Base-by-base conservation (phyloP, 2,797 vertebrate species). In the Microctenopoma stevenorrisi region DNA sequence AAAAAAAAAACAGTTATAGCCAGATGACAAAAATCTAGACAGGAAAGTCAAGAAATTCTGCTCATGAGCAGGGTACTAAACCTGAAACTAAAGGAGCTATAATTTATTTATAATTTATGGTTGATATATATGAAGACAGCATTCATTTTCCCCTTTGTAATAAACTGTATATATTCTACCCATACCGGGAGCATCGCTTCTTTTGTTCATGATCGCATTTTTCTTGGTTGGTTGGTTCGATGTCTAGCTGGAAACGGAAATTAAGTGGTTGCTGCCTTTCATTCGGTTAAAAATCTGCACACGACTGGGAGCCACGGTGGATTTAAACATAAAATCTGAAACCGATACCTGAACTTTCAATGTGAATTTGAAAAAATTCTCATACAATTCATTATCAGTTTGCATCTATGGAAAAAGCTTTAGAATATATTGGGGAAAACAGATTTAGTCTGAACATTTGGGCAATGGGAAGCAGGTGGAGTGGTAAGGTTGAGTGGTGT, bases 391-490 rank as follows among this genome's bases (percentile, higher is more conserved):
- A 37, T 61, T 72, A 64, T 69, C 54, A 51, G 67, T 82, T 76
- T 72, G 73, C 50, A 40, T 74, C 78, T 72, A 64, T 81, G 76
- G 79, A 84, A 81, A 80, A 89, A 82, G 82, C 89, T 68, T 82
- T 81, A 76, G 77, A 91, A 86, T 81, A 79, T 65, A 82, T 86
- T 68, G 89, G 12, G 38, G 86, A 90, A 88, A 87, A 72, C 72
- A 61, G 81, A 82, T 84, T 88, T 89, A 87, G 88, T 84, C 73
- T 70, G 81, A 83, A 68, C 84, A 88, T 86, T 88, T 88, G 74
- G 50, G 82, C 90, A 92, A 91, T 90, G 89, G 90, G 82, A 92
- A 92, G 89, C 91, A 92, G 89, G 89, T 91, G 90, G 86, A 86
- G 86, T 83, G 72, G 83, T 74, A 81, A 86, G 86, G 88, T 76